Evolutionary conservation across 2,888 invertebrate genomes (phyloP).

Genomic region (Rambutsinella grinnellia): DNA sequence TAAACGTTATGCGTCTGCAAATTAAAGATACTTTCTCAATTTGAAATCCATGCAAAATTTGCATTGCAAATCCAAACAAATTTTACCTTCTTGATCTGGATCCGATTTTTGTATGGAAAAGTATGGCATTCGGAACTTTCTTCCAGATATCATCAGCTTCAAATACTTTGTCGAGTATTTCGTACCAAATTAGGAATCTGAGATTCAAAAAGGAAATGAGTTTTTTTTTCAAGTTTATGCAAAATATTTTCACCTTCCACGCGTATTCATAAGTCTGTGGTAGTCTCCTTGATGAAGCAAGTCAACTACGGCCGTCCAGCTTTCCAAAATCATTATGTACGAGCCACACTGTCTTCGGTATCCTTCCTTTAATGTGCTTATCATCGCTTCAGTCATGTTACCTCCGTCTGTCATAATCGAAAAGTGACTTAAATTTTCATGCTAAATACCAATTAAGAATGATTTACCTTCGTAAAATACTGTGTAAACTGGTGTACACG

Average conservation of each 20-base stretch:
- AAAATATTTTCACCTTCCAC: slow-evolving; percentile 61
- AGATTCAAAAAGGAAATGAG: background rate
- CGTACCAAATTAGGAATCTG: slow-evolving; percentile 66
- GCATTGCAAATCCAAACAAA: background rate
- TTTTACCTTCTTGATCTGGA: slow-evolving; percentile 36
- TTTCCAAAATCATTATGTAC: slow-evolving; percentile 59
- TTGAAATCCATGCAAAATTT: background rate
- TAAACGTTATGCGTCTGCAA: slow-evolving; percentile 56
- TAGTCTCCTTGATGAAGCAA: slow-evolving; percentile 62
- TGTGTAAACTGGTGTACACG: slow-evolving; percentile 32
- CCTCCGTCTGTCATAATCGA: background rate
- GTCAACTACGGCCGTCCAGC: slow-evolving; percentile 27
- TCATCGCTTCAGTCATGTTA: slow-evolving; percentile 45
- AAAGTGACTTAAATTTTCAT: background rate
- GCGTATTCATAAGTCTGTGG: slow-evolving; percentile 60
- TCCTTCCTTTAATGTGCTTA: slow-evolving; percentile 54
- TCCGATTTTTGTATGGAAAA: slow-evolving; percentile 60
- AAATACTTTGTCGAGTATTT: slow-evolving; percentile 46
- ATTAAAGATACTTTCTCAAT: slow-evolving; percentile 1
- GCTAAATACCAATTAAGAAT: background rate
- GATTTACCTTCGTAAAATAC: slow-evolving; percentile 45
- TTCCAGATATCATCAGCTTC: slow-evolving; percentile 64
- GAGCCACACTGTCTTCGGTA: slow-evolving; percentile 60
- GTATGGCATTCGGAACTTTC: slow-evolving; percentile 63
- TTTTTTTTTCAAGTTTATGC: background rate